phyloP scores from a whole-genome alignment of 2,113 vertebrate species.

The Aphelocoma coerulescens region DNA sequence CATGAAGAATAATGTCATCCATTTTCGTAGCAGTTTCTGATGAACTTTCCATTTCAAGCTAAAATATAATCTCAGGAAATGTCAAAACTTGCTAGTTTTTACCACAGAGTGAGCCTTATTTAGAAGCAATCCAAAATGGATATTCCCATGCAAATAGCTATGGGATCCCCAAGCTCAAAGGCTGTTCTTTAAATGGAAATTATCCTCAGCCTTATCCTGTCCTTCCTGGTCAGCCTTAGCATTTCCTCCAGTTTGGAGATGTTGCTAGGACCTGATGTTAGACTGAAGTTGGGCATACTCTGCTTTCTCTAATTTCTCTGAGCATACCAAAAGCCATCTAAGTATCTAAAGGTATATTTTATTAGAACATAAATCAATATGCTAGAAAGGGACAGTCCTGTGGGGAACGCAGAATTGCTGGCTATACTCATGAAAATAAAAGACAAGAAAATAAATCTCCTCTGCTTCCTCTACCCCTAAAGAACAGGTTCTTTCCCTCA shows the following conservation, averaged over 20 bases:
- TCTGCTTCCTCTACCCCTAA: not conserved
- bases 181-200: not conserved
- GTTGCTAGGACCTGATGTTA: not conserved
- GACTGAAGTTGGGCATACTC: not conserved
- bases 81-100: not conserved
- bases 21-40: not conserved
- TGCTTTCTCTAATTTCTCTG: not conserved
- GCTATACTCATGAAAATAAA: not conserved
- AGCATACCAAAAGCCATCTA: not conserved
- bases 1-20: not conserved
- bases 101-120: not conserved
- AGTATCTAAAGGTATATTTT: not conserved
- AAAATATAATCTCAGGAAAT: not conserved
- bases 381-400: not conserved
- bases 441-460: not conserved
- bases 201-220: not conserved
- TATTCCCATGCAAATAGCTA: not conserved
- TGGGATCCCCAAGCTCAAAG: not conserved
- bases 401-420: not conserved
- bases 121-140: not conserved
- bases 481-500: not conserved
- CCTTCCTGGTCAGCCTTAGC: not conserved
- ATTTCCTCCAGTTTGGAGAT: not conserved
- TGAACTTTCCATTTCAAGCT: not conserved
- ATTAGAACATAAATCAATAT: not conserved